These are phyloP conservation scores for Herminia tarsipennalis DNA, from an alignment of 2,888 invertebrate species.

Conservation along the genomic window DNA sequence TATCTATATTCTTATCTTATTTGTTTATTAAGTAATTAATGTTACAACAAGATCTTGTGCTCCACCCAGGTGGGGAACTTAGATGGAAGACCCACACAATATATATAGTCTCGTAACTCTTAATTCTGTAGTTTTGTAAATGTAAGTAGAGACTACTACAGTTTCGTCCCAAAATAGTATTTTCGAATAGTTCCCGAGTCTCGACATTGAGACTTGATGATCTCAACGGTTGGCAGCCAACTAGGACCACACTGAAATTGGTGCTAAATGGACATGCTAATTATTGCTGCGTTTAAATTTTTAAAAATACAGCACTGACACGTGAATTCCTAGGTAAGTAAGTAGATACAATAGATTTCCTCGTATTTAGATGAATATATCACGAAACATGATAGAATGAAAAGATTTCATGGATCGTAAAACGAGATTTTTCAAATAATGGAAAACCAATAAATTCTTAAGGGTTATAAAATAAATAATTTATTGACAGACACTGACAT, in stretches of 20 bases:
- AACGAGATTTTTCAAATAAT: too few relatives aligned
- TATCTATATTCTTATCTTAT: too few relatives aligned
- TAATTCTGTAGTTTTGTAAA: conserved; percentile 10
- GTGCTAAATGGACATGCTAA: conserved; percentile 57
- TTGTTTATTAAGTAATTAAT: too few relatives aligned
- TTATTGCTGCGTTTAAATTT: conserved; percentile 41
- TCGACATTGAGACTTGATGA: conserved; percentile 60
- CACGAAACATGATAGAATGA: conserved; percentile 7
- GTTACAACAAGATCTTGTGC: too few relatives aligned
- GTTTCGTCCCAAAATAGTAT: conserved; percentile 31
- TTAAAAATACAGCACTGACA: conserved; percentile 23
- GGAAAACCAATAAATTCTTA: too few relatives aligned
- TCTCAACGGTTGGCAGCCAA: conserved; percentile 45
- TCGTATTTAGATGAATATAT: conserved; percentile 4
- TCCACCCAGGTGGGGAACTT: too few relatives aligned
- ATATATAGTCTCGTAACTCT: too few relatives aligned
- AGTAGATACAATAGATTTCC: conserved; percentile 6
- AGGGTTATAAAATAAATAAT: too few relatives aligned
- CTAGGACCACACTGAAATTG: conserved; percentile 54
- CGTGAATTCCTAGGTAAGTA: too few relatives aligned
- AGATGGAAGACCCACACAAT: too few relatives aligned
- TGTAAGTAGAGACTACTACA: conserved; percentile 7
- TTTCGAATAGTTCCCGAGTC: conserved; percentile 45
- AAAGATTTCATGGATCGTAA: too few relatives aligned
- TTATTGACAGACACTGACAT: neutral